Evolutionary conservation across 2,888 invertebrate species (phyloP).

Genomic region (Aplocera efformata): DNA sequence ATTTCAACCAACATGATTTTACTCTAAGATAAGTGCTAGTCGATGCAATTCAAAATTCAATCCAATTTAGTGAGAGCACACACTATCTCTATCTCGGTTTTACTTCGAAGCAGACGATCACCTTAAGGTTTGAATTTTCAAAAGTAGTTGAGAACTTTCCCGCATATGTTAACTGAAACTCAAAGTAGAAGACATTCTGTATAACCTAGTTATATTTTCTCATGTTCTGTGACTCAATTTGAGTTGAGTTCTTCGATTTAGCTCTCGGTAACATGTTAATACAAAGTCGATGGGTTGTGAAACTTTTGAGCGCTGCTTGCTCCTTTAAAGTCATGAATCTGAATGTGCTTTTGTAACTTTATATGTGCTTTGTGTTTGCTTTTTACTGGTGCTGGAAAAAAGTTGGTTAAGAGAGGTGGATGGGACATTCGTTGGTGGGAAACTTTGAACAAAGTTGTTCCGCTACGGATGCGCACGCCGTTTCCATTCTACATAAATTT

Average conservation of each 20-base stretch:
- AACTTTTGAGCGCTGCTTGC: background rate
- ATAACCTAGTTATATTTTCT: conserved; percentile 24
- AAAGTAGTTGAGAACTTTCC: conserved; percentile 35
- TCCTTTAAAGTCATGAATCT: background rate
- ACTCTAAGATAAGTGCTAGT: no score
- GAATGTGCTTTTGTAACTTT: background rate
- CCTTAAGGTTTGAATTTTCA: conserved; percentile 31
- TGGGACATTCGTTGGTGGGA: no score
- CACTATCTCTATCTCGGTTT: no score
- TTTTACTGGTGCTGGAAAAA: background rate
- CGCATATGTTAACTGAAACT: conserved; percentile 35
- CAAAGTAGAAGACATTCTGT: conserved; percentile 24
- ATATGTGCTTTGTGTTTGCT: background rate
- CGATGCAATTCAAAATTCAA: no score
- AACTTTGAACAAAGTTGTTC: no score
- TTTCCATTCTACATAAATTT: no score
- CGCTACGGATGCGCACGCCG: no score
- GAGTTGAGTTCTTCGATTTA: conserved; percentile 15
- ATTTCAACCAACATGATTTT: no score
- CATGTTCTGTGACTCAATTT: conserved; percentile 20
- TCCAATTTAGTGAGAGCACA: no score
- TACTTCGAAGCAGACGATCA: background rate
- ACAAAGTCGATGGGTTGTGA: conserved; percentile 5
- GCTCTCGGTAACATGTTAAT: conserved; percentile 23
- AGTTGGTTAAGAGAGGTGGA: background rate